A percentile compares a stretch with the other conserved stretches of the same genome.
phyloP scores from a whole-genome alignment of 2,113 vertebrate species.

The Dasyornis broadbenti region DNA sequence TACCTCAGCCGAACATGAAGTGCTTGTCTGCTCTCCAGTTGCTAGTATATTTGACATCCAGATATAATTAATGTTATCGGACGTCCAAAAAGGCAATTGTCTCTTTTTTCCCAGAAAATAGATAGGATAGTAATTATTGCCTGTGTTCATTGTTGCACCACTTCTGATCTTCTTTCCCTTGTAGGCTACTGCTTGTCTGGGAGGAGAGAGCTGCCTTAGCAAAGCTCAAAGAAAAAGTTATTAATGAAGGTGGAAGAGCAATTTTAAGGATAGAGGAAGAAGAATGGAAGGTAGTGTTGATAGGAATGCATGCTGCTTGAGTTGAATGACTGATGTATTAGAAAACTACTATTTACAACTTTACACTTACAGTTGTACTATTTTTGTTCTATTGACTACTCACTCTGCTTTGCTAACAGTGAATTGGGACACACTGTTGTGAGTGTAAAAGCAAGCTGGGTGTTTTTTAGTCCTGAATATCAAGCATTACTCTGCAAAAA shows the following conservation, averaged over 20 bases:
- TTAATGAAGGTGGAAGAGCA: slow-evolving; percentile 83
- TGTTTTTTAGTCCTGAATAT: neutral
- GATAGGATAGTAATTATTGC: neutral
- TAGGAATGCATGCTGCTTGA: neutral
- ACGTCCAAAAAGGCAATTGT: neutral
- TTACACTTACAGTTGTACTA: neutral
- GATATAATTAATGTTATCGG: neutral
- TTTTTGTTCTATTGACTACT: neutral
- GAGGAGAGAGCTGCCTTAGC: slow-evolving; percentile 85
- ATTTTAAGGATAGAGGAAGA: slow-evolving; percentile 89
- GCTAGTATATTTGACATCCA: neutral
- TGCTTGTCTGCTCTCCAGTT: neutral
- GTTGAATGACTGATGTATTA: neutral
- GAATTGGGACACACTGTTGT: neutral
- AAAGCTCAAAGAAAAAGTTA: slow-evolving; percentile 84
- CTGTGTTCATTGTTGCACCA: neutral
- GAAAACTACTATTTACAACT: neutral
- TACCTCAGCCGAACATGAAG: neutral
- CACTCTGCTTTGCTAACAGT: neutral
- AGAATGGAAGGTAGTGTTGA: slow-evolving; percentile 87
- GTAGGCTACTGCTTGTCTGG: slow-evolving; percentile 81
- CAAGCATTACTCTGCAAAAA: neutral
- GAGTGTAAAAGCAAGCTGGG: neutral
- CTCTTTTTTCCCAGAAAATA: neutral
- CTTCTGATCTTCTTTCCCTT: neutral